Percentiles rank a stretch among this genome's conserved stretches.
phyloP scores from a whole-genome alignment of 2,113 vertebrate genomes.

The Sorex araneus region DNA sequence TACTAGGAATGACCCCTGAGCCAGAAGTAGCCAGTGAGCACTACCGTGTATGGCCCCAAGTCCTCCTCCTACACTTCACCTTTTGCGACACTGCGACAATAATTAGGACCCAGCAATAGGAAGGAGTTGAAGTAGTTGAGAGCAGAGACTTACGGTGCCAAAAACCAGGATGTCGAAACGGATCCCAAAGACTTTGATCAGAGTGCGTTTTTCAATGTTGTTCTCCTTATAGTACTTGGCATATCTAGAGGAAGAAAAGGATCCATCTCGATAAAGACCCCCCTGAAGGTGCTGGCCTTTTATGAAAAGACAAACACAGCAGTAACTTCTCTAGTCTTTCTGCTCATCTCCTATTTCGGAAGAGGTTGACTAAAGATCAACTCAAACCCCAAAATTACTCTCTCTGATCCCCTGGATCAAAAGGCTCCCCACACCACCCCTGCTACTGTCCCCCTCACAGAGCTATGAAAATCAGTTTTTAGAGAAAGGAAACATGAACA shows the following conservation, averaged over 20 bases:
- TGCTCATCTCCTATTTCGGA: not conserved
- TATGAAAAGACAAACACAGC: not conserved
- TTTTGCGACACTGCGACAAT: not conserved
- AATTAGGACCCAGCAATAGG: not conserved
- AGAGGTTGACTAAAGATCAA: not conserved
- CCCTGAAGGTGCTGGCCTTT: not conserved
- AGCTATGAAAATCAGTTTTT: not conserved
- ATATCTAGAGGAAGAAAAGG: conserved; percentile 86
- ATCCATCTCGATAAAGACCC: not conserved
- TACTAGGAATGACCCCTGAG: too few species aligned
- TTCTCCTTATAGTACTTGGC: conserved; percentile 89
- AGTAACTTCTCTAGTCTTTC: not conserved
- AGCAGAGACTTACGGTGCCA: conserved; percentile 88
- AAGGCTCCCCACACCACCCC: rapidly evolving
- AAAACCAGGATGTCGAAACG: conserved; percentile 94
- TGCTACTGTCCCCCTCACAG: not conserved
- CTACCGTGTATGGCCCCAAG: too few species aligned
- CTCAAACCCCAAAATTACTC: too few species aligned
- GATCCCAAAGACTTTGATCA: conserved; percentile 93
- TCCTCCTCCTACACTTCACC: too few species aligned
- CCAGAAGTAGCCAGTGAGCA: too few species aligned
- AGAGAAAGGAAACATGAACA: not conserved
- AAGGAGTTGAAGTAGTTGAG: not conserved
- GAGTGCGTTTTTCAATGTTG: conserved; percentile 89
- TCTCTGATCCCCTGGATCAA: not conserved